A percentile compares a stretch with the other conserved stretches of the same genome.
Conservation (phyloP, 2,888 invertebrate species). For the Nesidiocoris tenuis region DNA sequence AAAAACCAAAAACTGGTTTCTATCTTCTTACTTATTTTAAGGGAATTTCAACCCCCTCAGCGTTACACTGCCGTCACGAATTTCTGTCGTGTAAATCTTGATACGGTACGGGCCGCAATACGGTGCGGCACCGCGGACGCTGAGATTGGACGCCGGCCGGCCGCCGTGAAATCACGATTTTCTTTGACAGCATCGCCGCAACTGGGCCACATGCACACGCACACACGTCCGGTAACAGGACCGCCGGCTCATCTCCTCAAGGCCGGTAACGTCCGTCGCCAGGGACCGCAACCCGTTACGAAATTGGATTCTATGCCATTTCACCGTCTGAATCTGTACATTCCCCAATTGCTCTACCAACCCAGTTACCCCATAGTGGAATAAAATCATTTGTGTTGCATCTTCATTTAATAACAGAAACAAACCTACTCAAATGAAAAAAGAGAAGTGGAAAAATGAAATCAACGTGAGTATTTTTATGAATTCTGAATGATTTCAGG, state of each 20-base stretch:
- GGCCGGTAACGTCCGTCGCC: neutral
- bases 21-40: no score
- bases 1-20: no score
- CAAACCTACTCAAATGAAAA: no score
- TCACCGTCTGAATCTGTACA: neutral
- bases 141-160: neutral
- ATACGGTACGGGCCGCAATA: neutral
- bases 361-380: no score
- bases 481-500: no score
- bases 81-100: neutral
- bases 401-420: no score
- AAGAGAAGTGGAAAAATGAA: no score
- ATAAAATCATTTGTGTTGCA: no score
- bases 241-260: neutral
- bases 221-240: neutral
- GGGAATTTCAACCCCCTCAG: no score
- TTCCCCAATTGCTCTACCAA: neutral
- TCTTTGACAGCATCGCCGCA: neutral
- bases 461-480: no score
- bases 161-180: neutral
- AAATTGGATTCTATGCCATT: neutral
- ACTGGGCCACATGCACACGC: neutral
- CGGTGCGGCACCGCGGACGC: neutral
- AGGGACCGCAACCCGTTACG: neutral
- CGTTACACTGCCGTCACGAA: no score